Percentiles rank a stretch among this genome's conserved stretches.
phyloP scores from a whole-genome alignment of 1,140 invertebrate species.

The Hyposmocoma kahamanoa region DNA sequence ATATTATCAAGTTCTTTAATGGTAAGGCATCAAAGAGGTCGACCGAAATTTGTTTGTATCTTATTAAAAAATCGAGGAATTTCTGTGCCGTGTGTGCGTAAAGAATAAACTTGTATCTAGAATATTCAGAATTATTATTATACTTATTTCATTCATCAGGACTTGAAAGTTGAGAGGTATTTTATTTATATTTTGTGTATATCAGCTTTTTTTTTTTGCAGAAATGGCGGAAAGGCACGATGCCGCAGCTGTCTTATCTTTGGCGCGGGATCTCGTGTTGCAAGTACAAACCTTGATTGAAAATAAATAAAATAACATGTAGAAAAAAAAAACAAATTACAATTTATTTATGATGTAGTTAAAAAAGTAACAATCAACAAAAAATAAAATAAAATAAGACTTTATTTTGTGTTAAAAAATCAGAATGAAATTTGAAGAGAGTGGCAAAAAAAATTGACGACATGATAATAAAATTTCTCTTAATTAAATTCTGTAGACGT shows the following conservation, averaged over 20 bases:
- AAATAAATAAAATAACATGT: conserved; percentile 79
- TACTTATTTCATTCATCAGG: neutral
- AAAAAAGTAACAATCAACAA: neutral
- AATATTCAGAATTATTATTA: too few relatives aligned
- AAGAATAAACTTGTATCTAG: too few relatives aligned
- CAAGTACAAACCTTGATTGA: conserved; percentile 93
- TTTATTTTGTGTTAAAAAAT: too few relatives aligned
- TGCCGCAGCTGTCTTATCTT: conserved; percentile 84
- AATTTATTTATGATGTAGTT: neutral
- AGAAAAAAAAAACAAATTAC: neutral
- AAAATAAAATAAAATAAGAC: neutral
- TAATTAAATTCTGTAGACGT: too few relatives aligned
- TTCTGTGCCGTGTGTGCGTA: too few relatives aligned
- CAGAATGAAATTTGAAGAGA: too few relatives aligned
- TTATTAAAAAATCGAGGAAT: too few relatives aligned
- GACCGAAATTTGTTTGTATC: too few relatives aligned
- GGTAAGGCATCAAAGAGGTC: too few relatives aligned
- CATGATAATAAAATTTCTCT: too few relatives aligned
- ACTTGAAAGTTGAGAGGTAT: neutral
- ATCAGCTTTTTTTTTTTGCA: conserved; percentile 69
- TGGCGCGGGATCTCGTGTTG: conserved; percentile 88
- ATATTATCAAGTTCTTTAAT: conserved; percentile 98
- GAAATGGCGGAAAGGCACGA: conserved; percentile 97
- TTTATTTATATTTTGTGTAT: neutral
- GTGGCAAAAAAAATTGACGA: too few relatives aligned